Evolutionary conservation across 2,113 vertebrate species (phyloP), one percentile per base, ranked within the genome.

Genomic region (Ranitomeya variabilis): DNA sequence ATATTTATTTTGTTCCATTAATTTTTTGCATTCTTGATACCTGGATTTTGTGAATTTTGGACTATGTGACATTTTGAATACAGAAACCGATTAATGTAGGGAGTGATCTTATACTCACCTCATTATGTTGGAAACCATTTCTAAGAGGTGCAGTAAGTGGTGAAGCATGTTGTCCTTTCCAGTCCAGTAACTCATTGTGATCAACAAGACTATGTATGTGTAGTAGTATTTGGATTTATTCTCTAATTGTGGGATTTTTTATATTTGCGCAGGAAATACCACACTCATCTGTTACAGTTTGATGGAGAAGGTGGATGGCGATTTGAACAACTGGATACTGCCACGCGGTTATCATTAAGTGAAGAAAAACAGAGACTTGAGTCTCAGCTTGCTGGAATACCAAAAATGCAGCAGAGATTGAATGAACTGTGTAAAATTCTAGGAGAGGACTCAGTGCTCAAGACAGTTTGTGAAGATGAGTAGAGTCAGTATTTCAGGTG

Each of bases 351-450:
- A 89, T 96, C 98, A 9, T 90, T 99, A 90, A 98, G 97, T 21
- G 98, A 99, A 93, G 98, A 99, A 92, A 99, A 99, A 90, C 98
- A 99, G 92, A 96, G 97, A 86, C 96, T 99, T 64, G 98, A 99
- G 94, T 93, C 97, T 59, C 98, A 99, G 86, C 97, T 99, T 77
- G 98, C 98, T 45, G 98, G 98, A 90, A 96, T 99, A 91, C 98
- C 98, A 90, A 96, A 98, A 95, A 99, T 99, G 98, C 98, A 99
- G 90, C 96, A 95, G 90, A 97, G 98, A 93, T 96, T 99, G 89
- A 96, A 98, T 52, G 97, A 99, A 94, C 96, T 99, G 80, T 99
- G 98, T 92, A 97, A 97, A 94, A 98, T 99, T 93, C 91, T 99
- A 90, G 98, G 98, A 82, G 98, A 99, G 94, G 97, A 99, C 91